Percentiles rank a stretch among this genome's conserved stretches.
These are phyloP conservation scores for Porites divaricata DNA, from an alignment of 92 coral and sea anemone genomes.

Conservation along the genomic window DNA sequence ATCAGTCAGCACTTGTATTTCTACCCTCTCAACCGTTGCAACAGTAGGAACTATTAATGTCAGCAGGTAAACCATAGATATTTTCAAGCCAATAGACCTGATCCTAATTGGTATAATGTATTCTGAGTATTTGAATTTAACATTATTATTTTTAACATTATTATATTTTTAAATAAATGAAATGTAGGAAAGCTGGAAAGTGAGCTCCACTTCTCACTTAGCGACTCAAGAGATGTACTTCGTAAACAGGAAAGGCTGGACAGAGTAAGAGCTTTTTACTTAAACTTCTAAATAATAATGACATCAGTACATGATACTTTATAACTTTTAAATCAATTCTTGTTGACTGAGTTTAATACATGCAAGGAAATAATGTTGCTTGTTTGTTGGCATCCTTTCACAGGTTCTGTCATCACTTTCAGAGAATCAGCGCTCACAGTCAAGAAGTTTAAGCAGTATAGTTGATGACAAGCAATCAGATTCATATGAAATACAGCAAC, in stretches of 20 bases:
- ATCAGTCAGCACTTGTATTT: no score
- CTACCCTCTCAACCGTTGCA: no score
- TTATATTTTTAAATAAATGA: no score
- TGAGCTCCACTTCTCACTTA: slow-evolving; percentile 62
- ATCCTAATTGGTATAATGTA: no score
- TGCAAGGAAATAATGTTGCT: background rate
- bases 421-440: slow-evolving; percentile 87
- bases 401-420: slow-evolving; percentile 70
- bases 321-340: no score
- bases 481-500: slow-evolving; percentile 54
- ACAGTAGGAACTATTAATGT: no score
- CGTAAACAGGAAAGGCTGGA: slow-evolving; percentile 81
- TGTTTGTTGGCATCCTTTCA: background rate
- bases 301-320: no score
- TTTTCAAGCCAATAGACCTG: no score
- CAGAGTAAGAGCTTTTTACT: slow-evolving; percentile 53
- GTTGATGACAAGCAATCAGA: slow-evolving; percentile 72
- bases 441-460: slow-evolving; percentile 73
- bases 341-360: background rate
- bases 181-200: slow-evolving; percentile 72
- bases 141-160: no score
- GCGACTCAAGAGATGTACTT: slow-evolving; percentile 70
- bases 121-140: no score
- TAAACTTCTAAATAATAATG: no score
- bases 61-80: no score